Evolutionary conservation across 2,888 invertebrate species (phyloP).

Genomic region (Zootermopsis nevadensis): DNA sequence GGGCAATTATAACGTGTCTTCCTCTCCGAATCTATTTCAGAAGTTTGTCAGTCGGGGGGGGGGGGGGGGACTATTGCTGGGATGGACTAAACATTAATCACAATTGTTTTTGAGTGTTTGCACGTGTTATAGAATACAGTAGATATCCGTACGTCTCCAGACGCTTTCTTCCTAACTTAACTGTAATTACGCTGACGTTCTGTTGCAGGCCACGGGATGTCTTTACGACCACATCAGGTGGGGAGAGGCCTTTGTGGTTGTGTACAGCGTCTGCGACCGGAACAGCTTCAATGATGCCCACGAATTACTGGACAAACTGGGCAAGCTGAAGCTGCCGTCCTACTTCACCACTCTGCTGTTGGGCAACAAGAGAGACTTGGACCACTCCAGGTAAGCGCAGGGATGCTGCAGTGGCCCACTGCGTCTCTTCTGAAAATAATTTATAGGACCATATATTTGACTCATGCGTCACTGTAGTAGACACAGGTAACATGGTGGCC

Average conservation of each 20-base stretch:
- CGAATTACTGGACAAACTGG: slow-evolving; percentile 76
- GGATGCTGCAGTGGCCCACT: no score
- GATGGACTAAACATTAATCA: not conserved
- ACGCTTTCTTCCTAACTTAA: not conserved
- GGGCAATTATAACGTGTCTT: no score
- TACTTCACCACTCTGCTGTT: slow-evolving; percentile 82
- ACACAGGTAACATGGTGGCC: no score
- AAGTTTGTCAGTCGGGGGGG: no score
- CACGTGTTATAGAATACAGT: not conserved
- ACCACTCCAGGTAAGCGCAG: slow-evolving; percentile 75
- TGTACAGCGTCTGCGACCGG: slow-evolving; percentile 83
- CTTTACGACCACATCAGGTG: slow-evolving; percentile 81
- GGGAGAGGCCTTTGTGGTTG: slow-evolving; percentile 86
- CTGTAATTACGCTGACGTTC: not conserved
- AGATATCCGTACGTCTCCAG: not conserved
- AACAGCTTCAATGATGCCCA: slow-evolving; percentile 81
- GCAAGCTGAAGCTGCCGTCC: slow-evolving; percentile 78
- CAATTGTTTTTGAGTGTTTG: not conserved
- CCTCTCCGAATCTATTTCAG: no score
- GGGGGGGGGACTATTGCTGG: no score
- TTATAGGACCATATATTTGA: no score
- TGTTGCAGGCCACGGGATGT: slow-evolving; percentile 75
- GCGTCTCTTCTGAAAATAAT: no score
- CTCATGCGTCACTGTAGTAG: no score
- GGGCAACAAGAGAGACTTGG: slow-evolving; percentile 84